These are phyloP conservation scores for Bellardia pandia DNA, from an alignment of 2,888 invertebrate genomes.

Conservation along the genomic window DNA sequence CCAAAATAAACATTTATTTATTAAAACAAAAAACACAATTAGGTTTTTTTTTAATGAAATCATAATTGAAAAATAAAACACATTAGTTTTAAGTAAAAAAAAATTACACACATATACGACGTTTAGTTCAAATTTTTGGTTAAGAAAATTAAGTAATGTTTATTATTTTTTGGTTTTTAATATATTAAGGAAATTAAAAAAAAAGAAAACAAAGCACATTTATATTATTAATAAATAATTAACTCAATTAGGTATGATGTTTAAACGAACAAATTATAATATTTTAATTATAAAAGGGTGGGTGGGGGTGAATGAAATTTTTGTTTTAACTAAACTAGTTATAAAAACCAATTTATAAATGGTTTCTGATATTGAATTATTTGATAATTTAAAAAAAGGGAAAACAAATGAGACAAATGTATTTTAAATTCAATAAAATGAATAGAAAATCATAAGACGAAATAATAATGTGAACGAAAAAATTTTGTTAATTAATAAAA, in stretches of 20 bases:
- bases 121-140: conserved; percentile 69
- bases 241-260: conserved; percentile 60
- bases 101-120: conserved; percentile 83
- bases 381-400: conserved; percentile 13
- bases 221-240: conserved; percentile 62
- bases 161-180: conserved; percentile 27
- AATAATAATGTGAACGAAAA: conserved; percentile 54
- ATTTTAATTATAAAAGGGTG: conserved; percentile 19
- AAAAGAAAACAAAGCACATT: conserved; percentile 66
- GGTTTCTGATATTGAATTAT: conserved; percentile 48
- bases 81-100: conserved; percentile 61
- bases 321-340: conserved; percentile 52
- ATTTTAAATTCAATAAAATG: conserved; percentile 60
- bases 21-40: conserved; percentile 60
- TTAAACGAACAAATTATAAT: conserved; percentile 39
- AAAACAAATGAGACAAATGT: conserved; percentile 47
- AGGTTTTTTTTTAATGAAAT: conserved; percentile 37
- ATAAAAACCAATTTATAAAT: conserved; percentile 53
- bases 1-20: conserved; percentile 47
- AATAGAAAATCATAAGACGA: conserved; percentile 62
- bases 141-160: conserved; percentile 74
- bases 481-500: conserved; percentile 59
- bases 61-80: conserved; percentile 52
- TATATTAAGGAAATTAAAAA: conserved; percentile 48
- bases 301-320: conserved; percentile 58